These are phyloP conservation scores for Mustelus asterias DNA, from an alignment of 2,113 vertebrate species.

Conservation along the genomic window DNA sequence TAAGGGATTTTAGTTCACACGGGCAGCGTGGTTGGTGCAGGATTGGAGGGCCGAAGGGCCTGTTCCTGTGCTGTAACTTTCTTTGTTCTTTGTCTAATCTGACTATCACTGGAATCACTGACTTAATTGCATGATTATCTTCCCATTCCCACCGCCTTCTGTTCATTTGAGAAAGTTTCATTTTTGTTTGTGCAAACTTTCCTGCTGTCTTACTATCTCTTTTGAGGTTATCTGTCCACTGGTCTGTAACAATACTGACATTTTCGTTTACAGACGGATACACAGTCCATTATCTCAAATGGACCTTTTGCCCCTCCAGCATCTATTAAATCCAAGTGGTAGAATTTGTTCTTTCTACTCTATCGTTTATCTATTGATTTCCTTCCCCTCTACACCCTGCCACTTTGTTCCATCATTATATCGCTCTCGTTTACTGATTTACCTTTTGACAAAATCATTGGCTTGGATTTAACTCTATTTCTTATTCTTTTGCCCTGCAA, in stretches of 20 bases:
- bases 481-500: neutral
- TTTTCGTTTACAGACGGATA: neutral
- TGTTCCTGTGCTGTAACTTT: no score
- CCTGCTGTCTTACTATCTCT: neutral
- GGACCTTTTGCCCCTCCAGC: neutral
- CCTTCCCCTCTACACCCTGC: neutral
- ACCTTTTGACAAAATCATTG: neutral
- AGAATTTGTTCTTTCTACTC: constrained; percentile 16
- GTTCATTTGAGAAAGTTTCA: neutral
- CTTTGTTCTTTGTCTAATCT: neutral
- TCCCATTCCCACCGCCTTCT: neutral
- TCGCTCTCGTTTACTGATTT: constrained; percentile 5
- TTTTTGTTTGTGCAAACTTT: neutral
- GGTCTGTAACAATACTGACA: neutral
- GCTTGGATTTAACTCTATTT: neutral
- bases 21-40: no score
- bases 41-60: no score
- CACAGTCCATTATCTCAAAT: constrained; percentile 17
- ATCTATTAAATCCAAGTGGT: constrained; percentile 16
- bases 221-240: neutral
- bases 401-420: neutral
- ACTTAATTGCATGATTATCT: neutral
- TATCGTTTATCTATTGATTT: neutral
- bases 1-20: no score
- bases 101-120: neutral